A percentile compares a stretch with the other conserved stretches of the same genome.
phyloP scores from a whole-genome alignment of 2,797 vertebrate genomes.

The Neostethus bicornis region DNA sequence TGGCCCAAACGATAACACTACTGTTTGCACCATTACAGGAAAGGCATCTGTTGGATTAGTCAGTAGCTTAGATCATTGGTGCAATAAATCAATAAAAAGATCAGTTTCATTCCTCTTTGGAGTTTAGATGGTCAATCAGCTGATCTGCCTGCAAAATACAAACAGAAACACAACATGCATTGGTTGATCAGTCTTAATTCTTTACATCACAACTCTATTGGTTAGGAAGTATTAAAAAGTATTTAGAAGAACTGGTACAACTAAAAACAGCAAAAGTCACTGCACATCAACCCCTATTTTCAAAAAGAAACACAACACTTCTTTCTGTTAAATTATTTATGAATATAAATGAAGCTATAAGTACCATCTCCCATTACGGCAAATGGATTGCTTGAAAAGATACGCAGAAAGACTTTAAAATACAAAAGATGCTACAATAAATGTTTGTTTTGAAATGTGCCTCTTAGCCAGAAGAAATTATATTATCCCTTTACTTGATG shows the following conservation, averaged over 20 bases:
- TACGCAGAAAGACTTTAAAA: too few species aligned
- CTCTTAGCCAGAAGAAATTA: too few species aligned
- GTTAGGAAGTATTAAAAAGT: neutral
- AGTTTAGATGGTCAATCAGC: slow-evolving; percentile 87
- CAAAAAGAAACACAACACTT: neutral
- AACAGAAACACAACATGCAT: slow-evolving; percentile 20
- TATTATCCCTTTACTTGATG: too few species aligned
- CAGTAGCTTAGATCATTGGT: slow-evolving; percentile 1
- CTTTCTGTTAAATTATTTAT: neutral
- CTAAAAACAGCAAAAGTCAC: neutral
- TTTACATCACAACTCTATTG: neutral
- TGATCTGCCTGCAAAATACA: slow-evolving; percentile 86
- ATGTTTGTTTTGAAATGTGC: too few species aligned
- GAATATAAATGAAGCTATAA: too few species aligned
- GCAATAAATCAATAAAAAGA: slow-evolving; percentile 10
- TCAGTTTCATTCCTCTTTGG: slow-evolving; percentile 79
- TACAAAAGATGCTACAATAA: too few species aligned
- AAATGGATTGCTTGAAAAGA: too few species aligned
- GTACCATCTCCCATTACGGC: too few species aligned
- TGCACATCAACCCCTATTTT: neutral
- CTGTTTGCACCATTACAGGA: slow-evolving; percentile 9
- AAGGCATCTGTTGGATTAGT: slow-evolving; percentile 9
- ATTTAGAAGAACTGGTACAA: neutral
- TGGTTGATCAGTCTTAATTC: neutral
- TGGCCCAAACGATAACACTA: slow-evolving; percentile 3